A percentile compares a stretch with the other conserved stretches of the same genome.
Evolutionary conservation across 2,797 vertebrate species (phyloP).

Genomic region (Lithobates sylvaticus): DNA sequence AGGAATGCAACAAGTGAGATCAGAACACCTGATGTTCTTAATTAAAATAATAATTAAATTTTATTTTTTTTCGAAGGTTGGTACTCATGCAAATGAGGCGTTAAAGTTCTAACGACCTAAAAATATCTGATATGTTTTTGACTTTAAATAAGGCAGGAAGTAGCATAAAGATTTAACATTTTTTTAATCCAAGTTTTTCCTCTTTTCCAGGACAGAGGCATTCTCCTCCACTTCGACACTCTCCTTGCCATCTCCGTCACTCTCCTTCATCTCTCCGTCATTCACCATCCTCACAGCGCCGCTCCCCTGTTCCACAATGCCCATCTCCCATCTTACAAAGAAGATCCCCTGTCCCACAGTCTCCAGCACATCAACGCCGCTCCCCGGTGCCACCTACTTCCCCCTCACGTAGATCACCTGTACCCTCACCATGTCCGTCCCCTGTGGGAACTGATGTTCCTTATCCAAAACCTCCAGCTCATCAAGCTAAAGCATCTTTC

Average conservation of each 20-base stretch:
- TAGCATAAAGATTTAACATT: not conserved
- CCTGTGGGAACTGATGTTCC: conserved; percentile 81
- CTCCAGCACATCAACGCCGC: conserved; percentile 77
- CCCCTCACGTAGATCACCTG: conserved; percentile 78
- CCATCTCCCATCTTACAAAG: conserved; percentile 82
- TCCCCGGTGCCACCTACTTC: conserved; percentile 76
- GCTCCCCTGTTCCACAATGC: conserved; percentile 76
- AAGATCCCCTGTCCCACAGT: conserved; percentile 85
- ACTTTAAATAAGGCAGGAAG: too few relatives aligned
- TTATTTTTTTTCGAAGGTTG: too few relatives aligned
- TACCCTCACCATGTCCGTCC: conserved; percentile 85
- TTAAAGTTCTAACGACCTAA: too few relatives aligned
- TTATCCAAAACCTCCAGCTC: conserved; percentile 87
- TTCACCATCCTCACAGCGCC: conserved; percentile 78
- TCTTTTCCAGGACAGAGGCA: conserved; percentile 74
- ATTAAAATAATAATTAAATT: too few relatives aligned
- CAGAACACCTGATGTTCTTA: too few relatives aligned
- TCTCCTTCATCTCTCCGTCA: conserved; percentile 79
- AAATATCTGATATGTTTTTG: too few relatives aligned
- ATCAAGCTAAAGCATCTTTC: conserved; percentile 93
- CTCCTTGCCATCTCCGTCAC: conserved; percentile 72
- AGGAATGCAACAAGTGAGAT: too few relatives aligned
- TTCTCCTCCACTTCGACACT: conserved; percentile 73
- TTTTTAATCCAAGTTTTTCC: not conserved
- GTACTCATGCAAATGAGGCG: too few relatives aligned